Base-by-base conservation (phyloP, 2,888 invertebrate genomes). In the Leptinotarsa haldemani region DNA sequence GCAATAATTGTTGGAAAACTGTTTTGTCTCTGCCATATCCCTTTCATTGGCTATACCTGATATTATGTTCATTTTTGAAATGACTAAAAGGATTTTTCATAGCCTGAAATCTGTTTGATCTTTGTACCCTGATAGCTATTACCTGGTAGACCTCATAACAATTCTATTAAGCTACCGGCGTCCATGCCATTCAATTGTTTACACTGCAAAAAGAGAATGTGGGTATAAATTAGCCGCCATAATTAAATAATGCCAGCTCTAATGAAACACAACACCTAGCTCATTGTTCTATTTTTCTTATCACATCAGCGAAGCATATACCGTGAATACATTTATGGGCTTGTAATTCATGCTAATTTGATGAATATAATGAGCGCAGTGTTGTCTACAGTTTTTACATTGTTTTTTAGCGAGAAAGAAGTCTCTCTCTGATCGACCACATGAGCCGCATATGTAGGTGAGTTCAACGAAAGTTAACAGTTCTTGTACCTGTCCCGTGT, bases 251-350 rank as follows among this genome's bases (percentile, higher is more conserved):
- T 47, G 46, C 20, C 47, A 12, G 40, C 47, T 47, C 16, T 69
- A 52, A 58, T 25, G 69, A 56, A 69, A 65, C 69, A 48, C 73
- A 46, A 73, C 67, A 71, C 71, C 66, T 71, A 73, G 22, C 46
- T 53, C 72, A 65, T 68, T 68, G 68, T 72, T 64, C 63, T 15
- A 56, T 50, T 52, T 66, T 65, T 73, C 53, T 65, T 69, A 73
- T 73, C 73, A 56, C 65, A 69, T 73, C 56, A 69, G 56, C 68
- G 25, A 63, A 73, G 68, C 68, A 53, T 69, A 73, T 47, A 69
- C 53, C 53, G 64, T 73, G 73, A 64, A 73, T 73, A 72, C 47
- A 69, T 65, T 73, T 58, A 73, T 61, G 61, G 58, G 65, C 66
- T 48, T 52, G 52, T 66, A 66, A 66, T 50, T 50, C 66, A 66